Conservation (phyloP, 2,797 vertebrate species). For the Echiichthys vipera region DNA sequence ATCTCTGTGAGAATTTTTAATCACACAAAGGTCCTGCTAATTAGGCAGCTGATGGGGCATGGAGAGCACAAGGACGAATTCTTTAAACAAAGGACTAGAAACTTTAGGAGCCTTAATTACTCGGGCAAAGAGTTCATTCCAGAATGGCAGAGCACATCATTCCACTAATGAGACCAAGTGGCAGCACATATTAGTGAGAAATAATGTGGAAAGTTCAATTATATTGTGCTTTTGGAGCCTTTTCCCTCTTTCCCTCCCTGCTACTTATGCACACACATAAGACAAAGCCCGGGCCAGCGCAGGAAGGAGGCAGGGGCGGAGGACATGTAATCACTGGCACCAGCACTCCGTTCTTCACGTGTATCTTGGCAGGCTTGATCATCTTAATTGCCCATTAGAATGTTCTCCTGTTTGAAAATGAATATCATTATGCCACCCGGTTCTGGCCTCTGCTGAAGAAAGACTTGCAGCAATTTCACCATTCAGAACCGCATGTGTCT, state of each 20-base stretch:
- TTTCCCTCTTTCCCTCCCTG: constrained; percentile 79
- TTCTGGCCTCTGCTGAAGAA: constrained; percentile 81
- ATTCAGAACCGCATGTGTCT: constrained; percentile 78
- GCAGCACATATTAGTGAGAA: constrained; percentile 91
- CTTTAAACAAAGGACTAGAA: constrained; percentile 99
- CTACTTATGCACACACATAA: constrained; percentile 85
- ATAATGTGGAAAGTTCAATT: constrained; percentile 92
- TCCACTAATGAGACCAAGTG: constrained; percentile 96
- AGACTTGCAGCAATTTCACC: constrained; percentile 81
- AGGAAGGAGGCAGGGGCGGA: constrained; percentile 80
- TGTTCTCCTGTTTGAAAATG: constrained; percentile 90
- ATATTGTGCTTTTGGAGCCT: constrained; percentile 89
- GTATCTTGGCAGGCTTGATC: constrained; percentile 90
- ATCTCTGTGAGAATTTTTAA: constrained; percentile 99
- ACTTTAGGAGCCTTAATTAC: constrained; percentile 99
- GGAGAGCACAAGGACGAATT: constrained; percentile 99
- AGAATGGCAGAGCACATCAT: constrained; percentile 99
- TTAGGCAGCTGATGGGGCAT: constrained; percentile 99
- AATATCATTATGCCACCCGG: constrained; percentile 87
- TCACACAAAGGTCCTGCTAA: constrained; percentile 98
- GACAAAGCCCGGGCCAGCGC: constrained; percentile 82
- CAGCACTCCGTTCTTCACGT: constrained; percentile 83
- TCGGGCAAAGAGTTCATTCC: constrained; percentile 99
- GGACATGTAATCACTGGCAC: constrained; percentile 85
- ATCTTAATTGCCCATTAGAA: constrained; percentile 92